Percentiles rank a stretch among this genome's conserved stretches.
Conservation (phyloP, 2,797 vertebrate species). For the Danio choprae region DNA sequence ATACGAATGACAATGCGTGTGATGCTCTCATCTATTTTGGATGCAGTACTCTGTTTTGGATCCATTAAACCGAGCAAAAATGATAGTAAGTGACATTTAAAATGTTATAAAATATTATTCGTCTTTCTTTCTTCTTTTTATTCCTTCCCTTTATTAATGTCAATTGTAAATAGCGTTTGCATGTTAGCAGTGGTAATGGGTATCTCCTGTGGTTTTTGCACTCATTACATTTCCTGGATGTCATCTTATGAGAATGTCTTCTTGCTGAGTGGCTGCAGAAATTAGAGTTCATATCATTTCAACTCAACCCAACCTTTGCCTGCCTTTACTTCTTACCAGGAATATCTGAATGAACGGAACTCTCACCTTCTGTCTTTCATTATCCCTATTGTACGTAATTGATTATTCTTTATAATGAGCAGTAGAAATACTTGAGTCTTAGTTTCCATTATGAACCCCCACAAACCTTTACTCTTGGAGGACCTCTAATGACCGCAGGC, state of each 20-base stretch:
- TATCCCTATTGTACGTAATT: constrained; percentile 30
- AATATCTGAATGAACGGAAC: constrained; percentile 23
- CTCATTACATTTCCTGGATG: constrained; percentile 21
- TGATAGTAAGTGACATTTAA: neutral
- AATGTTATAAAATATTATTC: neutral
- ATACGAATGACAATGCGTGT: too few species aligned
- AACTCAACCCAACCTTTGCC: constrained; percentile 2
- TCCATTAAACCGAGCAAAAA: too few species aligned
- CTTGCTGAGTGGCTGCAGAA: constrained; percentile 48
- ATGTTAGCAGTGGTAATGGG: neutral
- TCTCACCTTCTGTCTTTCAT: constrained; percentile 11
- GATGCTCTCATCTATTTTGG: too few species aligned
- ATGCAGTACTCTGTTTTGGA: too few species aligned
- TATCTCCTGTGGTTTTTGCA: constrained; percentile 1
- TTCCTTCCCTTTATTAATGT: constrained; percentile 26
- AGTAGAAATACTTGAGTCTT: constrained; percentile 55
- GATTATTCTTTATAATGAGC: constrained; percentile 47
- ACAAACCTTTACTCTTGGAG: constrained; percentile 33
- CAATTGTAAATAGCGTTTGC: neutral
- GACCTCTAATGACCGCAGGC: constrained; percentile 56
- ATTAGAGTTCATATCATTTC: constrained; percentile 18
- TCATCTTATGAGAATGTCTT: constrained; percentile 36
- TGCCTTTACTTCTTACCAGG: constrained; percentile 14
- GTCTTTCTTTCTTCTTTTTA: constrained; percentile 4
- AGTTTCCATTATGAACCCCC: constrained; percentile 50